Base-by-base conservation (phyloP, 2,113 vertebrate genomes). In the Colossoma macropomum region DNA sequence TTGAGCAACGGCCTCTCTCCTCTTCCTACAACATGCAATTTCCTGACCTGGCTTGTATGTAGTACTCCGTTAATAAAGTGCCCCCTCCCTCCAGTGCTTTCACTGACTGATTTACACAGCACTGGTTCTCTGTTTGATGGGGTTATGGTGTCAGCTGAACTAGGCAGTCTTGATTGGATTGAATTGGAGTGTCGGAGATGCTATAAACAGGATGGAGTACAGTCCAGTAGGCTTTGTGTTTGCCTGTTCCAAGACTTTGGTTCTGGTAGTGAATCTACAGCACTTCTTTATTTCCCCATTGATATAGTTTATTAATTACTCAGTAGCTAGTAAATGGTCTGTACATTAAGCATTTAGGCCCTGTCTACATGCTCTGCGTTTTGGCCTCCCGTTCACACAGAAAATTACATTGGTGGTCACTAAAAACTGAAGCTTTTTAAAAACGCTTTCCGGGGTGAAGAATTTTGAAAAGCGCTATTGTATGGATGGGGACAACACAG, bases 21-120 rank as follows among this genome's bases (percentile, higher is more conserved):
- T 62, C 5, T 1, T n/a, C 34, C 32, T 27, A 17, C 45, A 73
- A 10, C 70, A 7, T 32, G 32, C 30, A 15, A 73, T 84, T 50
- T 38, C 38, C 38, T 28, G 13, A 66, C 32, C 13, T 63, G 34
- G 60, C 12, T 50, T 25, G 48, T 73, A 17, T 38, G 59, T 60
- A 13, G 68, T 77, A 79, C 45, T 84, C 62, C 48, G 74, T 71
- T 73, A 73, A 65, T 66, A 45, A 56, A 79, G 41, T 41, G 27
- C 63, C 1, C 30, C 1, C 4, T 21, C 2, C 25, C 32, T 13
- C 30, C 32, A n/a, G 12, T 41, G 75, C 56, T 85, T 72, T 75
- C 65, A 28, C 21, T 15, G 62, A 65, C 84, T 90, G 87, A 87
- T 91, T 91, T 87, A 90, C 86, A 89, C 87, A 77, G 78, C 80